Evolutionary conservation across 2,113 vertebrate species (phyloP).

Genomic region (Myotis lucifugus): DNA sequence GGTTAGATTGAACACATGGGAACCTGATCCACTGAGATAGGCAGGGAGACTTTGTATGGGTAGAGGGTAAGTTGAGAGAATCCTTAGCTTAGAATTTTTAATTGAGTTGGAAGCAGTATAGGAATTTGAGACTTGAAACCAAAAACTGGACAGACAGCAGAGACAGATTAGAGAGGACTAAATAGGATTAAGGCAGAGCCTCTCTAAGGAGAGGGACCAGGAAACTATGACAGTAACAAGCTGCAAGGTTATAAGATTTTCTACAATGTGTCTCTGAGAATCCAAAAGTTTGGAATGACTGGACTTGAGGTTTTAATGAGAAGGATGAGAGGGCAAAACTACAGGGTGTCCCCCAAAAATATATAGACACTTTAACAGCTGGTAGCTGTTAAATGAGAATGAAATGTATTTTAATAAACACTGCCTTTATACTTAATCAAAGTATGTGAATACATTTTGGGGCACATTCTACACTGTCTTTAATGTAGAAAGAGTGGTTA

Average conservation of each 20-base stretch:
- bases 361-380: too few species aligned
- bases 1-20: background rate
- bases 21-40: background rate
- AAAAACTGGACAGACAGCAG: background rate
- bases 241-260: background rate
- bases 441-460: too few species aligned
- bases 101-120: background rate
- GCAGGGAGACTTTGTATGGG: background rate
- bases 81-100: background rate
- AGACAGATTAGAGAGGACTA: background rate
- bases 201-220: background rate
- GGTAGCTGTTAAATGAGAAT: too few species aligned
- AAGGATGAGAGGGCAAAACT: background rate
- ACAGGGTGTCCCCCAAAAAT: too few species aligned
- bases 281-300: background rate
- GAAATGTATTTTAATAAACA: too few species aligned
- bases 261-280: background rate
- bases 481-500: background rate
- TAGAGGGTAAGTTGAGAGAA: background rate
- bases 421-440: too few species aligned
- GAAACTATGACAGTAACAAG: background rate
- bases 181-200: background rate
- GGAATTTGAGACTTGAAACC: background rate
- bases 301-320: background rate
- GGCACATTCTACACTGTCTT: background rate